A percentile compares a stretch with the other conserved stretches of the same genome.
These are phyloP conservation scores for Megaleporinus macrocephalus DNA, from an alignment of 2,113 vertebrate species.

Conservation along the genomic window DNA sequence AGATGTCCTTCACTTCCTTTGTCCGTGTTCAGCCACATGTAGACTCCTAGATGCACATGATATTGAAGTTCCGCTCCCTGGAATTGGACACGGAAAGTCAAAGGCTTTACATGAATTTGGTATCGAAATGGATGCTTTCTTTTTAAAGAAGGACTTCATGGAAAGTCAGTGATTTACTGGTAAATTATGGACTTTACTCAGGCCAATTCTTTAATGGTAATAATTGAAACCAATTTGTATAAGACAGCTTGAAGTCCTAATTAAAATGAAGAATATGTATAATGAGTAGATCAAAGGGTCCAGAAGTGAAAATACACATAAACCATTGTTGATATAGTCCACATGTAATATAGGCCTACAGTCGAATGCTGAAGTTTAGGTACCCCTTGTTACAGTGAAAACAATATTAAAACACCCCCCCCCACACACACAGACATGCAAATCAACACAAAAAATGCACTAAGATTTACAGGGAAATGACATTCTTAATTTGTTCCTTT, in stretches of 20 bases:
- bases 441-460: no score
- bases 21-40: slow-evolving; percentile 50
- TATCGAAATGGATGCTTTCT: neutral
- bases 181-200: neutral
- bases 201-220: no score
- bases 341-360: no score
- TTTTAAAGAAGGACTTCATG: neutral
- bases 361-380: no score
- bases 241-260: neutral
- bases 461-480: no score
- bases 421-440: no score
- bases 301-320: neutral
- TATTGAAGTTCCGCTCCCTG: slow-evolving; percentile 35
- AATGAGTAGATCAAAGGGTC: neutral
- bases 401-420: no score
- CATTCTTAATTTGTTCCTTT: no score
- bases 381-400: no score
- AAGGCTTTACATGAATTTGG: neutral
- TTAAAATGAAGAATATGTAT: no score
- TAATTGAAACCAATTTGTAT: neutral
- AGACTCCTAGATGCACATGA: slow-evolving; percentile 43
- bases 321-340: neutral
- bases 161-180: neutral
- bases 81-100: neutral
- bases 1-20: slow-evolving; percentile 58